Evolutionary conservation across 2,888 invertebrate genomes (phyloP).

Genomic region (Tanaodytes sp.): DNA sequence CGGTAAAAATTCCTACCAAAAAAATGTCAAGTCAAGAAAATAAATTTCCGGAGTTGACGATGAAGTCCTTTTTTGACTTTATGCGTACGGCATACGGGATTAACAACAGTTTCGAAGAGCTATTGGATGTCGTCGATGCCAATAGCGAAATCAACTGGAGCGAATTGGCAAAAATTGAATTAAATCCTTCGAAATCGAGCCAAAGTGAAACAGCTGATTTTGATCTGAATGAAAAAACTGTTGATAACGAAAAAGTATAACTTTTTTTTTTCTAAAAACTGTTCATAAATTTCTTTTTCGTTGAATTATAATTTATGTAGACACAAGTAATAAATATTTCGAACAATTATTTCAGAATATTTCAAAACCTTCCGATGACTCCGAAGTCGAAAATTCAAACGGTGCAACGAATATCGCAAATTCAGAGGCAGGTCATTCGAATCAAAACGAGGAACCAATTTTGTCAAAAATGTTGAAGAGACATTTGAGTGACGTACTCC

Average conservation of each 20-base stretch:
- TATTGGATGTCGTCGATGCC: conserved; percentile 65
- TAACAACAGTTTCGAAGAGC: conserved; percentile 73
- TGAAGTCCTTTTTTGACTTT: conserved; percentile 82
- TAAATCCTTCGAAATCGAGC: conserved; percentile 61
- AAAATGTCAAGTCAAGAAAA: conserved; percentile 40
- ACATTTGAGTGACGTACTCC: conserved; percentile 78
- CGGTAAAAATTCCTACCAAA: no score
- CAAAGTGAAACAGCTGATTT: conserved; percentile 40
- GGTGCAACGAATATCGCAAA: no score
- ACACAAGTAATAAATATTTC: no score
- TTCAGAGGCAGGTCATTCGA: no score
- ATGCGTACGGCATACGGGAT: conserved; percentile 84
- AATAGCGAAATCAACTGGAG: conserved; percentile 75
- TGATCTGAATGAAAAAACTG: not conserved
- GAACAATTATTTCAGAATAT: no score
- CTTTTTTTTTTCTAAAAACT: no score
- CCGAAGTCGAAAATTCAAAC: no score
- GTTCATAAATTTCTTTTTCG: no score
- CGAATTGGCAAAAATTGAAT: conserved; percentile 72
- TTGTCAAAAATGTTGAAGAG: conserved; percentile 68
- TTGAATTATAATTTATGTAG: no score
- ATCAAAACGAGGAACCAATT: conserved; percentile 58
- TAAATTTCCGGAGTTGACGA: conserved; percentile 77
- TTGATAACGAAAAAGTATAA: conserved; percentile 7
- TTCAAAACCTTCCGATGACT: no score